Percentiles rank a stretch among this genome's conserved stretches.
phyloP scores from a whole-genome alignment of 2,888 invertebrate species.

The Aelia acuminata region DNA sequence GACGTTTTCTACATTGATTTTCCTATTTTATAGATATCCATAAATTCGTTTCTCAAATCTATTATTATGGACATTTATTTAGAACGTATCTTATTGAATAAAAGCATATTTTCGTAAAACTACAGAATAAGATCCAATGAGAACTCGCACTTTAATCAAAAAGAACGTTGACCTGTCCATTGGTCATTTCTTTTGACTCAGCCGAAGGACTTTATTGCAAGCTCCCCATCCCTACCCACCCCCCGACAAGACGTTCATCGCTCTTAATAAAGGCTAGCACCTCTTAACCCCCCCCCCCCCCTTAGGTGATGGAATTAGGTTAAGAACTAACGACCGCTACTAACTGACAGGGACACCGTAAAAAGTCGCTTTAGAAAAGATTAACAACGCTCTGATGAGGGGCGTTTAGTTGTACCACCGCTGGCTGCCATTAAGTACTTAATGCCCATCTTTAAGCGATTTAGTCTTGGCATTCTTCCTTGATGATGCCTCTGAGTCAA shows the following conservation, averaged over 20 bases:
- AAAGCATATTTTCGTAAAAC: background rate
- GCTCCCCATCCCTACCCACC: background rate
- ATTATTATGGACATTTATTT: no score
- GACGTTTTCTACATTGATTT: no score
- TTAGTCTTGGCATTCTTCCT: background rate
- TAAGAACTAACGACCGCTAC: background rate
- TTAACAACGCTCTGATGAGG: background rate
- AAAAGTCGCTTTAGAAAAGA: slow-evolving; percentile 11
- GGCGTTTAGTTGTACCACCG: background rate
- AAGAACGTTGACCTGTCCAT: background rate
- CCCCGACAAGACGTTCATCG: no score
- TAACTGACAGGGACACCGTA: background rate
- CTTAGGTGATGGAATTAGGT: background rate
- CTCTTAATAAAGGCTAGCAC: background rate
- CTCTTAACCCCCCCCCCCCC: no score
- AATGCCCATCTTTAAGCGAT: background rate
- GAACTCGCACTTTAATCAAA: background rate
- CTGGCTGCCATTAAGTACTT: background rate
- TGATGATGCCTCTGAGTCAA: background rate
- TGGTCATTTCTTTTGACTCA: background rate
- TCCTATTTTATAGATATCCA: no score
- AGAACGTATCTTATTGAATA: no score
- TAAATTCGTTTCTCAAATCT: no score
- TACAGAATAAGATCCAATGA: background rate
- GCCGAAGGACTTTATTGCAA: background rate